phyloP scores from a whole-genome alignment of 2,888 invertebrate species.

The Tetragonisca angustula region DNA sequence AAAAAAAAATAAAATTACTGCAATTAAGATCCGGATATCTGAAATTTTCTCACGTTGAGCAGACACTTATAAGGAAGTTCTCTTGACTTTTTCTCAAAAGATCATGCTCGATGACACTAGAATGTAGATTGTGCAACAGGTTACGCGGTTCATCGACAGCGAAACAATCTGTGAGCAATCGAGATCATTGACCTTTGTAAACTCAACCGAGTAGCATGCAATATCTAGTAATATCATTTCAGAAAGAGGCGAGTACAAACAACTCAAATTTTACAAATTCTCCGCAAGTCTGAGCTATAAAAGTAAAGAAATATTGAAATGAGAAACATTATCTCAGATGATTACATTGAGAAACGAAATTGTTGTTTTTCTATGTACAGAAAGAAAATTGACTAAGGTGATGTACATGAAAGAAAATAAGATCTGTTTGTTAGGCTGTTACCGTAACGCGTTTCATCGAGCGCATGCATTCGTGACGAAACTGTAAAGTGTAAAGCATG shows the following conservation, averaged over 20 bases:
- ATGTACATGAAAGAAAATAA: neutral
- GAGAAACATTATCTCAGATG: too few species aligned
- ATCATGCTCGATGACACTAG: conserved; percentile 44
- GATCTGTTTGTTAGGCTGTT: conserved; percentile 4
- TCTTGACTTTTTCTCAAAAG: conserved; percentile 28
- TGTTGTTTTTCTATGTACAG: neutral
- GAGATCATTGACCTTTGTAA: conserved; percentile 51
- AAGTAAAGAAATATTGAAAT: neutral
- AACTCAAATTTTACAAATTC: neutral
- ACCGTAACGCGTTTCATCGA: conserved; percentile 17
- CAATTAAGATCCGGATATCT: neutral
- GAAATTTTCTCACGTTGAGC: conserved; percentile 1
- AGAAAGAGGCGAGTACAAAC: neutral
- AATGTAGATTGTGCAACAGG: conserved; percentile 60
- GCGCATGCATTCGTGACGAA: conserved; percentile 13
- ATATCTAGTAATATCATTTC: neutral
- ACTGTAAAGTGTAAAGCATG: conserved; percentile 22
- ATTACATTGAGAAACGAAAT: neutral
- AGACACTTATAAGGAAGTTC: conserved; percentile 9
- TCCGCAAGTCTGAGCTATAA: neutral
- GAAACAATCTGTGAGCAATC: conserved; percentile 56
- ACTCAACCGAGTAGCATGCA: conserved; percentile 17
- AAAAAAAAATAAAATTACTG: neutral
- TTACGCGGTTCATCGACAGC: conserved; percentile 63
- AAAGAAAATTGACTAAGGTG: neutral